Conservation (phyloP, 2,888 invertebrate species). For the Cyclophora punctaria region DNA sequence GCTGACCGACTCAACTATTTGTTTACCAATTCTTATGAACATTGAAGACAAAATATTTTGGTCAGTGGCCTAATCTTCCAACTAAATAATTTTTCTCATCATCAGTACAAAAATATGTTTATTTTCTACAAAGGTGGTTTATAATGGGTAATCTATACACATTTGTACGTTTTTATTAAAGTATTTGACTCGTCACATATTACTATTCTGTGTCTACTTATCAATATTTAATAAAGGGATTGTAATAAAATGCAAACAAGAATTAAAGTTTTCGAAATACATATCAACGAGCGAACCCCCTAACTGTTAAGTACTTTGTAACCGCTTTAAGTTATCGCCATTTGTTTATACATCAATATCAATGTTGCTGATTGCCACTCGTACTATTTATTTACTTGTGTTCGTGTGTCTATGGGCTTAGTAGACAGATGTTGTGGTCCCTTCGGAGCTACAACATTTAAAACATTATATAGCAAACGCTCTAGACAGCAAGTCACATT, state of each 20-base stretch:
- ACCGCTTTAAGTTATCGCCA: conserved; percentile 23
- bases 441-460: conserved; percentile 13
- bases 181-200: conserved; percentile 57
- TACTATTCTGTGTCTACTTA: conserved; percentile 40
- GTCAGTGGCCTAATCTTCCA: conserved; percentile 50
- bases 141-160: conserved; percentile 53
- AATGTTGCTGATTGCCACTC: background rate
- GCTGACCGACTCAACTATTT: conserved; percentile 26
- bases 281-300: conserved; percentile 40
- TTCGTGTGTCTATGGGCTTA: background rate
- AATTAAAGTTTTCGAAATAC: conserved; percentile 22
- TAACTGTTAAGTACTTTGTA: conserved; percentile 26
- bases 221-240: conserved; percentile 40
- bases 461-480: conserved; percentile 9
- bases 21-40: conserved; percentile 22
- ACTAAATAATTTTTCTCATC: conserved; percentile 42
- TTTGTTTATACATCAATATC: background rate
- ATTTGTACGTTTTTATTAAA: conserved; percentile 70
- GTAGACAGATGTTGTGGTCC: conserved; percentile 15
- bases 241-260: conserved; percentile 20
- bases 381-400: no score
- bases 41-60: conserved; percentile 40
- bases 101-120: conserved; percentile 68
- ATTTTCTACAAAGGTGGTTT: conserved; percentile 37
- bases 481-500: conserved; percentile 15